Percentiles rank a stretch among this genome's conserved stretches.
Evolutionary conservation across 1,140 invertebrate genomes (phyloP).

Genomic region (Apocrypta bakeri): DNA sequence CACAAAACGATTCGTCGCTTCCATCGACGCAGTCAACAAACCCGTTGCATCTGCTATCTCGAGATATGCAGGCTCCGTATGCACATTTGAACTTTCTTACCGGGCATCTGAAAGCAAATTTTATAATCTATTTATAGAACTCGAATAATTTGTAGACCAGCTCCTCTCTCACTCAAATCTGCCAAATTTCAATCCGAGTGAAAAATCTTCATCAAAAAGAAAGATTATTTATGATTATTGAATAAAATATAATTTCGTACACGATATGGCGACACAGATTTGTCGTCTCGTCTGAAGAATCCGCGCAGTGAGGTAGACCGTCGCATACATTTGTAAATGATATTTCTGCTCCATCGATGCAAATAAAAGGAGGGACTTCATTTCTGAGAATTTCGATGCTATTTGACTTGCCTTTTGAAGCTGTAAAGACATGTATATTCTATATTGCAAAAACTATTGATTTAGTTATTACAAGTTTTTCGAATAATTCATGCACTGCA

Average conservation of each 20-base stretch:
- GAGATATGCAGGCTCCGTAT: slow-evolving; percentile 76
- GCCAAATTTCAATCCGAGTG: too few relatives aligned
- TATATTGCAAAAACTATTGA: background rate
- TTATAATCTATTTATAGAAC: background rate
- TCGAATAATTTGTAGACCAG: too few relatives aligned
- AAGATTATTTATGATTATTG: too few relatives aligned
- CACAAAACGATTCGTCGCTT: slow-evolving; percentile 74
- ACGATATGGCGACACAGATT: slow-evolving; percentile 60
- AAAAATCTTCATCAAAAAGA: too few relatives aligned
- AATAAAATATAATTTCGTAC: slow-evolving; percentile 57
- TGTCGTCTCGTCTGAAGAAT: slow-evolving; percentile 82
- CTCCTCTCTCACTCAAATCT: too few relatives aligned
- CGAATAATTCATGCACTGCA: too few relatives aligned
- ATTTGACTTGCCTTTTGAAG: background rate
- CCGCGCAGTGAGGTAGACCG: slow-evolving; percentile 83
- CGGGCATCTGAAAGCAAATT: slow-evolving; percentile 59
- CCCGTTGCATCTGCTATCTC: slow-evolving; percentile 75
- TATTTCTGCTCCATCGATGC: slow-evolving; percentile 68
- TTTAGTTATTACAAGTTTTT: too few relatives aligned
- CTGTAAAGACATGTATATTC: background rate
- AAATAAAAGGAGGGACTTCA: slow-evolving; percentile 52
- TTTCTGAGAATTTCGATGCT: background rate
- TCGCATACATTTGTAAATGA: slow-evolving; percentile 81
- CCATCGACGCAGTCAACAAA: slow-evolving; percentile 76
- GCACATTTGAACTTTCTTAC: slow-evolving; percentile 71